Conservation (phyloP, 2,113 vertebrate species). For the Corvus hawaiiensis region DNA sequence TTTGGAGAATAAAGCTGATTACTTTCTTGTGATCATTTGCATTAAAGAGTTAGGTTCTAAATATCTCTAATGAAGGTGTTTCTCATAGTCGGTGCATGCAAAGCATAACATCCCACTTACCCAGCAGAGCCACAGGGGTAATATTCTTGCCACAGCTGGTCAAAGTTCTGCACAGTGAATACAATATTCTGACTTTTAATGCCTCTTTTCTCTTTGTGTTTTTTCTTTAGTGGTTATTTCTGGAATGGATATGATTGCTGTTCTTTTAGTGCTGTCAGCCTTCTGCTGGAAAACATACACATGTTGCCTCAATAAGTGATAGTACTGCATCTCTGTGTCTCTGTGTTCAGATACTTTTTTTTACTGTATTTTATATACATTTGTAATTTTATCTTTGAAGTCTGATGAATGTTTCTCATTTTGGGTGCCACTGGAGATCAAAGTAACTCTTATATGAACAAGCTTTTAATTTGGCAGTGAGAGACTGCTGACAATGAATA, state of each 20-base stretch:
- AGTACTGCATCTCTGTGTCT: background rate
- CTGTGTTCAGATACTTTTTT: background rate
- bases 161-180: background rate
- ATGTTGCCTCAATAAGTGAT: background rate
- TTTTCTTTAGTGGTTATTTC: background rate
- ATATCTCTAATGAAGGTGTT: background rate
- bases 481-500: background rate
- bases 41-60: background rate
- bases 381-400: constrained; percentile 10
- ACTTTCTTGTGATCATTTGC: background rate
- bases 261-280: background rate
- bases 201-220: background rate
- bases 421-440: background rate
- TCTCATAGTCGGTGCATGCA: background rate
- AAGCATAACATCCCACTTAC: background rate
- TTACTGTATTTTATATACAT: background rate
- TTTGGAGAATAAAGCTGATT: background rate
- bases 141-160: background rate
- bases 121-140: background rate
- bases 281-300: background rate
- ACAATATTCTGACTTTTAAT: background rate
- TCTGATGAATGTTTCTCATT: background rate
- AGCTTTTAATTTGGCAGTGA: background rate
- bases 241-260: background rate
- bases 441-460: background rate